Evolutionary conservation across 2,797 vertebrate genomes (phyloP).

Genomic region (Triplophysa yarkandensis): DNA sequence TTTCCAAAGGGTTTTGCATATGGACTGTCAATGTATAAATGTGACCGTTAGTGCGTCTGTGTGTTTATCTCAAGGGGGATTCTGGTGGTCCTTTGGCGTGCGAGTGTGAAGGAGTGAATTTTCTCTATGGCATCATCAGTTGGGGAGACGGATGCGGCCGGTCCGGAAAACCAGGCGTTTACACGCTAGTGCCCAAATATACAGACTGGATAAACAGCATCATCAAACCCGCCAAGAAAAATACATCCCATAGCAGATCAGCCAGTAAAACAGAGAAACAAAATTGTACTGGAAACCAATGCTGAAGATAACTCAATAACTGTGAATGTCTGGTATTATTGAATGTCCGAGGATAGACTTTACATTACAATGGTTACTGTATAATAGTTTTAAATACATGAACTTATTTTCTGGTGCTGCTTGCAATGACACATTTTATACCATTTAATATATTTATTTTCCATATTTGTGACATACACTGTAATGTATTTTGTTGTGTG

Average conservation of each 20-base stretch:
- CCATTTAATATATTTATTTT: constrained; percentile 11
- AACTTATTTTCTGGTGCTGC: constrained; percentile 3
- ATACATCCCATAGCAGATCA: neutral
- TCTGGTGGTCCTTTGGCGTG: constrained; percentile 95
- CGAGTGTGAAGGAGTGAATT: constrained; percentile 75
- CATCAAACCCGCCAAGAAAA: constrained; percentile 59
- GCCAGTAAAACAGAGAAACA: neutral
- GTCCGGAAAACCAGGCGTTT: constrained; percentile 87
- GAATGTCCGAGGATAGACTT: neutral
- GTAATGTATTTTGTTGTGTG: neutral
- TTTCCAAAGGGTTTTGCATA: too few relatives aligned
- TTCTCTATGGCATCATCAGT: constrained; percentile 92
- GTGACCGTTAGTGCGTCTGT: too few relatives aligned
- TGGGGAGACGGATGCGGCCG: constrained; percentile 92
- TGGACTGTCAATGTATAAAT: too few relatives aligned
- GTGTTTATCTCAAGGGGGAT: too few relatives aligned
- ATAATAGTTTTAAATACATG: neutral
- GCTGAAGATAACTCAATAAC: neutral
- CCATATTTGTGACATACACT: neutral
- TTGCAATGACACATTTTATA: neutral
- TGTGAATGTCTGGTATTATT: constrained; percentile 13
- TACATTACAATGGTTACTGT: neutral
- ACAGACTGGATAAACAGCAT: constrained; percentile 86
- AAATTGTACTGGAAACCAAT: neutral
- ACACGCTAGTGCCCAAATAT: constrained; percentile 88